A percentile compares a stretch with the other conserved stretches of the same genome.
Evolutionary conservation across 1,140 invertebrate species (phyloP).

Genomic region (Adoxophyes honmai): DNA sequence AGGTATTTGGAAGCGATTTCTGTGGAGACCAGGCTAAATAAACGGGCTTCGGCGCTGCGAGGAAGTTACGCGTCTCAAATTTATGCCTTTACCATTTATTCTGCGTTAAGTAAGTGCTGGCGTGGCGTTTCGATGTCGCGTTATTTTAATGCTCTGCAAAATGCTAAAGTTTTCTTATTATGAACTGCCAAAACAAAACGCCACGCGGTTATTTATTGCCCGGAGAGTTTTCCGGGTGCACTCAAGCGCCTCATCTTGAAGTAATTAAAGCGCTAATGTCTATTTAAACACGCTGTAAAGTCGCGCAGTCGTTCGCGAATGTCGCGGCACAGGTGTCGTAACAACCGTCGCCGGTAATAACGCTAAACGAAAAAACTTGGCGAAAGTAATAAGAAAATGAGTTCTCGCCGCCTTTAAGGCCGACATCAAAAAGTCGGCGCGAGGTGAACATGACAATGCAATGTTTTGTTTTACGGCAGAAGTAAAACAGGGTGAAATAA

Average conservation of each 20-base stretch:
- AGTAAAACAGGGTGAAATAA: background rate
- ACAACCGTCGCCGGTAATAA: background rate
- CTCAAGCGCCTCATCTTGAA: slow-evolving; percentile 4
- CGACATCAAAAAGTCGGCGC: background rate
- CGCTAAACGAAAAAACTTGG: background rate
- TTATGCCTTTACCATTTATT: background rate
- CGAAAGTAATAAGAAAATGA: background rate
- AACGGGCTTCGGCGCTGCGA: background rate
- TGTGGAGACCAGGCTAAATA: background rate
- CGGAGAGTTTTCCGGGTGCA: background rate
- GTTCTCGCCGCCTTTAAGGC: background rate
- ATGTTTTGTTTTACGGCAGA: background rate
- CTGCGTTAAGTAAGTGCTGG: background rate
- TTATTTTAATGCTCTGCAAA: slow-evolving; percentile 2
- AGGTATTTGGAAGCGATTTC: slow-evolving; percentile 10
- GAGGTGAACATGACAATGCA: slow-evolving; percentile 5
- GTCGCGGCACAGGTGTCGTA: background rate
- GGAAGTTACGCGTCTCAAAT: background rate
- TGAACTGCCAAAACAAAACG: slow-evolving; percentile 13
- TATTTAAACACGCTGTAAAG: slow-evolving; percentile 13
- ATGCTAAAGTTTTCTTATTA: slow-evolving; percentile 12
- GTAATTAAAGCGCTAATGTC: slow-evolving; percentile 13
- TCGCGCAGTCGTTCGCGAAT: background rate
- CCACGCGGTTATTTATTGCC: background rate
- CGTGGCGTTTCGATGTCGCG: background rate